Base-by-base conservation (phyloP, 2,888 invertebrate species). In the Tetranychus truncatus region DNA sequence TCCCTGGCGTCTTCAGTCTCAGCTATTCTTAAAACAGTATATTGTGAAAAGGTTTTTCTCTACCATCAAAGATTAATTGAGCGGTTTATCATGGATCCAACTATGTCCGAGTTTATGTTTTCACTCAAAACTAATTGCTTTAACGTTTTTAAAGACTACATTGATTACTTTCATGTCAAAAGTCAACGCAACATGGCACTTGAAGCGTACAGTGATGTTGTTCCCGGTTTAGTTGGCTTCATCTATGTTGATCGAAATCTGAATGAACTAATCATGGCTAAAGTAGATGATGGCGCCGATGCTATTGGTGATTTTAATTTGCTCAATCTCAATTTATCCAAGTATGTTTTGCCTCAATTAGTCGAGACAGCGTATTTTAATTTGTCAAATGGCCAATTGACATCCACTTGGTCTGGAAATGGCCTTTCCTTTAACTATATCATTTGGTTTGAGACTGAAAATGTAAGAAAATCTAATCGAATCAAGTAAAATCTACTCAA, bases 361-460 rank as follows among this genome's bases (percentile, higher is more conserved):
- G 45, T 72, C 11, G 44, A 72, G 45, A 72, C n/a, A 15, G 55
- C 73, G 18, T 73, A 73, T 73, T 9, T 45, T 73, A n/a, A 21
- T 15, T 24, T 73, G 15, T 34, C 24, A n/a, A 65, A 21, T 20
- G 65, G 55, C n/a, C 20, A 55, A 55, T 24, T 34, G 11, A 24
- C 44, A 8, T 65, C 55, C 65, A 65, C 44, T 9, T 73, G 73
- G 73, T 24, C 34, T 55, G 73, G 55, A 55, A 73, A 73, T 20
- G 65, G 65, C 11, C 65, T 73, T 21, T 65, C 20, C 21, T 73
- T 65, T 34, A 73, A 73, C n/a, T 73, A 73, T 65, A 15, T 65
- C n/a, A 73, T 73, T 20, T 73, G 73, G 73, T 46, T 73, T 46
- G 73, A 73, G 45, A 45, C n/a, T 73, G 55, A 55, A 24, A 24